phyloP scores from a whole-genome alignment of 2,113 vertebrate genomes.

The Myrmophylax atrothorax region DNA sequence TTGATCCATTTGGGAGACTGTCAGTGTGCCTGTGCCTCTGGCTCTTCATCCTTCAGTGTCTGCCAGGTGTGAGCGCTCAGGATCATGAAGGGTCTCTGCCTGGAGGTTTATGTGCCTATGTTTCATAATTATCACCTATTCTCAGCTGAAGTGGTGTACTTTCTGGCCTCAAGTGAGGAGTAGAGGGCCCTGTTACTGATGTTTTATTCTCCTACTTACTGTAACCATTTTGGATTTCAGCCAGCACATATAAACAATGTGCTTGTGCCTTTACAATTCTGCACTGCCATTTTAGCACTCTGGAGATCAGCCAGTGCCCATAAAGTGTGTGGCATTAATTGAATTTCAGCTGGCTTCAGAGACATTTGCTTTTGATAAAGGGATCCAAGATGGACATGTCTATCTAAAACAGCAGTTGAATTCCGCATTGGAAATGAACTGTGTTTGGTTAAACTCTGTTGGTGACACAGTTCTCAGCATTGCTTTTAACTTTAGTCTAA shows the following conservation, averaged over 20 bases:
- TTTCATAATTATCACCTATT: neutral
- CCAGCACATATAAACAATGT: conserved; percentile 56
- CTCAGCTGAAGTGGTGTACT: neutral
- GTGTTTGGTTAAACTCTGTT: neutral
- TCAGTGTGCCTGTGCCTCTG: neutral
- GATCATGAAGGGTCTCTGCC: neutral
- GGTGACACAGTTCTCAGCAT: neutral
- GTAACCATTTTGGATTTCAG: conserved; percentile 47
- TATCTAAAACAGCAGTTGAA: conserved; percentile 33
- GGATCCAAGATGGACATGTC: neutral
- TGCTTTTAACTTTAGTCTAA: neutral
- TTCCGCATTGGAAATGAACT: neutral
- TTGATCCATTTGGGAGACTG: neutral
- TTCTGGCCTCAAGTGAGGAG: conserved; percentile 6
- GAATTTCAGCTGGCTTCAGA: conserved; percentile 59
- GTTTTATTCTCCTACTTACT: conserved; percentile 63
- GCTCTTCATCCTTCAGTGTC: neutral
- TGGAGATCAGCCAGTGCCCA: conserved; percentile 47
- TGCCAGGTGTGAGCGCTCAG: neutral
- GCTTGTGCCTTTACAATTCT: conserved; percentile 53
- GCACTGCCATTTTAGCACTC: conserved; percentile 48
- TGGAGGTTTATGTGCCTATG: neutral
- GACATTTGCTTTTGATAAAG: conserved; percentile 52
- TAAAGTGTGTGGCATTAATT: conserved; percentile 60
- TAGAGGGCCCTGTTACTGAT: conserved; percentile 27